Evolutionary conservation across 2,113 vertebrate genomes (phyloP).

Genomic region (Peucedramus taeniatus): DNA sequence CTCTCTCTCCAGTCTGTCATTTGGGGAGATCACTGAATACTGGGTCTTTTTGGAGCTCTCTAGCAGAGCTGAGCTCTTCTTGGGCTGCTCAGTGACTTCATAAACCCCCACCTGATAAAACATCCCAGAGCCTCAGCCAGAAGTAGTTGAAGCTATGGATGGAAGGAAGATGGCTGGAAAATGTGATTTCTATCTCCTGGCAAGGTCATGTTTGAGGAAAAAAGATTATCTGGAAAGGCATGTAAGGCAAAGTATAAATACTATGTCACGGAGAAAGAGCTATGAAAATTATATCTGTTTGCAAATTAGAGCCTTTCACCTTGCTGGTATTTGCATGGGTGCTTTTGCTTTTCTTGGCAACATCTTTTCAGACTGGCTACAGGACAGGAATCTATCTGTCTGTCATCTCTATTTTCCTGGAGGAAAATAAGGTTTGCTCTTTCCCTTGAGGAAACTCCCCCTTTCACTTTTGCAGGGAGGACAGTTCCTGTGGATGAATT

Average conservation of each 20-base stretch:
- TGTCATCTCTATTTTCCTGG: background rate
- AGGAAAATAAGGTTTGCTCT: background rate
- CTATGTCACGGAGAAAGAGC: background rate
- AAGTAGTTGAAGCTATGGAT: background rate
- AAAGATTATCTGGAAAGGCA: background rate
- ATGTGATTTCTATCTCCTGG: background rate
- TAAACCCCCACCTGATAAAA: background rate
- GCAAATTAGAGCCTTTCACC: background rate
- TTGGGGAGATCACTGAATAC: background rate
- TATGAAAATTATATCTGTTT: background rate
- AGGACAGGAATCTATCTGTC: background rate
- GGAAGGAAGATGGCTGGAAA: background rate
- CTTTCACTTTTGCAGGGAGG: background rate
- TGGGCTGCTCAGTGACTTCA: rapidly evolving
- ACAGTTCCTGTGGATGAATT: background rate
- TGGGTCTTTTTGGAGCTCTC: background rate
- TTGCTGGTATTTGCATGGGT: background rate
- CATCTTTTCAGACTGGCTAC: background rate
- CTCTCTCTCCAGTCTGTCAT: background rate
- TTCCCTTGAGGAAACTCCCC: background rate
- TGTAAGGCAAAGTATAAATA: background rate
- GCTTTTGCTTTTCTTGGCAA: background rate
- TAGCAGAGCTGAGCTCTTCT: background rate
- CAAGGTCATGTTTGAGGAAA: background rate
- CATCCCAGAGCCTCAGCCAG: background rate